Evolutionary conservation across 2,797 vertebrate species (phyloP).

Genomic region (Centroberyx gerrardi): DNA sequence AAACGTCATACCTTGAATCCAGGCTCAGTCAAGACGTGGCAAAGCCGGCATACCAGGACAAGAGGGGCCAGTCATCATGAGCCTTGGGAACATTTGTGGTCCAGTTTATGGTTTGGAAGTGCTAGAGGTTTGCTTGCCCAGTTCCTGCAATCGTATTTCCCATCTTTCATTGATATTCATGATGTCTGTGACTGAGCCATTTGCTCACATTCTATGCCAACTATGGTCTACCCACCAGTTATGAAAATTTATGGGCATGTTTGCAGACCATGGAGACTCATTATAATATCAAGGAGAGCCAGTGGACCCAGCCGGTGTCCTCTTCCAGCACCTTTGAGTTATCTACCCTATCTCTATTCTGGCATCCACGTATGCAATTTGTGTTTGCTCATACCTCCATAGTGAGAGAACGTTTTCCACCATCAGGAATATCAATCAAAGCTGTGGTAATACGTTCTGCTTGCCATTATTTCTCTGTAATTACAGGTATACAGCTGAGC

Average conservation of each 20-base stretch:
- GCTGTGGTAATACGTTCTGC: slow-evolving; percentile 35
- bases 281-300: slow-evolving; percentile 65
- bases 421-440: slow-evolving; percentile 40
- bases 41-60: background rate
- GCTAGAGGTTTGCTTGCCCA: slow-evolving; percentile 33
- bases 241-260: slow-evolving; percentile 74
- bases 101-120: slow-evolving; percentile 43
- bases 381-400: background rate
- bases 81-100: slow-evolving; percentile 24
- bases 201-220: slow-evolving; percentile 66
- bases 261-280: slow-evolving; percentile 68
- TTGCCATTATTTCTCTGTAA: slow-evolving; percentile 43
- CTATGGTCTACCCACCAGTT: slow-evolving; percentile 65
- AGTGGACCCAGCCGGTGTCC: slow-evolving; percentile 44
- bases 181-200: slow-evolving; percentile 68
- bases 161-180: slow-evolving; percentile 69
- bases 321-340: slow-evolving; percentile 51
- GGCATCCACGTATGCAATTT: slow-evolving; percentile 6
- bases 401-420: slow-evolving; percentile 37
- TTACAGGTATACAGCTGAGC: slow-evolving; percentile 42
- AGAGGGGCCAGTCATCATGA: slow-evolving; percentile 27
- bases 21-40: slow-evolving; percentile 12
- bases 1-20: slow-evolving; percentile 24
- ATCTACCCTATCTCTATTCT: slow-evolving; percentile 30
- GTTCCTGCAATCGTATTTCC: slow-evolving; percentile 35